These are phyloP conservation scores for Orthonevra nobilis DNA, from an alignment of 2,888 invertebrate genomes.

Conservation along the genomic window DNA sequence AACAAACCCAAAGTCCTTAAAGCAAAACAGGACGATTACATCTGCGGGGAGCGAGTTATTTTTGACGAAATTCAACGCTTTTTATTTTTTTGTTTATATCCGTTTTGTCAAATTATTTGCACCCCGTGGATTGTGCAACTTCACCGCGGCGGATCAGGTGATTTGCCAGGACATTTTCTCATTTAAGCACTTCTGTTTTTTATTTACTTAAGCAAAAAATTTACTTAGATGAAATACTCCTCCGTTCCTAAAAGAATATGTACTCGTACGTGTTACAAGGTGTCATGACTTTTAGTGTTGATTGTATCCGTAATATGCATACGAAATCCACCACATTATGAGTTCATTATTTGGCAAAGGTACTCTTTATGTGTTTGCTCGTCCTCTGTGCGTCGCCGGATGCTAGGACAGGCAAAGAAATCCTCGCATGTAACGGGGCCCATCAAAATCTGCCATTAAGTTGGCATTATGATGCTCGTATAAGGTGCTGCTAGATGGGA, in stretches of 20 bases:
- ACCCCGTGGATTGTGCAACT: constrained; percentile 49
- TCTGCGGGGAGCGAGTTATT: constrained; percentile 56
- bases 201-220: constrained; percentile 53
- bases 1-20: neutral
- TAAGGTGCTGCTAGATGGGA: constrained; percentile 12
- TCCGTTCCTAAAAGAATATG: no score
- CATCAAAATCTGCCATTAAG: constrained; percentile 59
- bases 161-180: constrained; percentile 35
- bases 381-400: constrained; percentile 10
- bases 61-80: constrained; percentile 47
- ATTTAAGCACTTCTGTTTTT: no score
- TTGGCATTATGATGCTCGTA: constrained; percentile 25
- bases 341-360: constrained; percentile 62
- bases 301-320: constrained; percentile 50
- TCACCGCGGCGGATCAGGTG: constrained; percentile 37
- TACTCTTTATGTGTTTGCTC: constrained; percentile 35
- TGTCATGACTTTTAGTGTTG: constrained; percentile 46
- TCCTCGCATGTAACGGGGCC: constrained; percentile 27
- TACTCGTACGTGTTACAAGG: constrained; percentile 64
- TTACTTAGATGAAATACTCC: no score
- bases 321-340: constrained; percentile 57
- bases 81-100: constrained; percentile 14
- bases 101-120: constrained; percentile 62
- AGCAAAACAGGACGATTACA: constrained; percentile 39
- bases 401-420: constrained; percentile 36